A percentile compares a stretch with the other conserved stretches of the same genome.
Evolutionary conservation across 92 coral and sea anemone genomes (phyloP).

Genomic region (Hydrozoanthus gracilis): DNA sequence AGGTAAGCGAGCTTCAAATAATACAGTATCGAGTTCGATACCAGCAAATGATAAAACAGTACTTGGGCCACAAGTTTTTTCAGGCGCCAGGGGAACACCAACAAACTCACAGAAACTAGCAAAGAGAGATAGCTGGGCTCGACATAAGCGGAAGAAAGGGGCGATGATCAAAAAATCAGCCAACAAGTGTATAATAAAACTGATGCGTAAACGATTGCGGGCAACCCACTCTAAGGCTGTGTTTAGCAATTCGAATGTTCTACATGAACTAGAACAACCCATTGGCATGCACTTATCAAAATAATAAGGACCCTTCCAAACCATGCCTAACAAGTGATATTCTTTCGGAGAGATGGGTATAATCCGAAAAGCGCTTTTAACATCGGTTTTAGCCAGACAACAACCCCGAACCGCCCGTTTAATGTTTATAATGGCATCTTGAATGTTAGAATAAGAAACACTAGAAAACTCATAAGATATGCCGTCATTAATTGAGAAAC

Average conservation of each 20-base stretch:
- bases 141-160: constrained; percentile 8
- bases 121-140: constrained; percentile 33
- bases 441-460: constrained; percentile 40
- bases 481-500: constrained; percentile 69
- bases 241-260: constrained; percentile 55
- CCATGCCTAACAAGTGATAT: constrained; percentile 52
- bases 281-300: constrained; percentile 50
- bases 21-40: constrained; percentile 32
- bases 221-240: constrained; percentile 64
- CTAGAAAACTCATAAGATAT: constrained; percentile 26
- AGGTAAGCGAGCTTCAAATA: constrained; percentile 32
- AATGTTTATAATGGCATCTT: constrained; percentile 27
- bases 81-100: constrained; percentile 68
- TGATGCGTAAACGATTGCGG: constrained; percentile 28
- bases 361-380: constrained; percentile 56
- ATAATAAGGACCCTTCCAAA: constrained; percentile 51
- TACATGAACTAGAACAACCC: constrained; percentile 55
- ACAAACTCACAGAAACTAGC: constrained; percentile 31
- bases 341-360: constrained; percentile 54
- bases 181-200: constrained; percentile 42
- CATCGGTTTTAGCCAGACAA: constrained; percentile 58
- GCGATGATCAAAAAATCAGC: constrained; percentile 58
- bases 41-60: constrained; percentile 34
- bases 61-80: constrained; percentile 61
- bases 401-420: constrained; percentile 42